Evolutionary conservation across 2,888 invertebrate species (phyloP).

Genomic region (Busseola fusca): DNA sequence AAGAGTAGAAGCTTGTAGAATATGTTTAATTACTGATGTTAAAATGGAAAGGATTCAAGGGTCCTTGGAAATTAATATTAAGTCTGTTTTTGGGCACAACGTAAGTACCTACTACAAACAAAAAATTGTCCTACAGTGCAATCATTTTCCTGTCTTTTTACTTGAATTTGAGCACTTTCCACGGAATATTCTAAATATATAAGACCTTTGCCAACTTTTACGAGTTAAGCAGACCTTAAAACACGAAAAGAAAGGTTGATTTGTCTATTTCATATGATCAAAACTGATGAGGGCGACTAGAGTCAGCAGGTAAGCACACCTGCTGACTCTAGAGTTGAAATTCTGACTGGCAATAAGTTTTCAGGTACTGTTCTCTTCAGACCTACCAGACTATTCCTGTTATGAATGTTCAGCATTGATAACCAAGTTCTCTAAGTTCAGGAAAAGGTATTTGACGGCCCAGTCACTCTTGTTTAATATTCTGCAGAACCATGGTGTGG

Average conservation of each 20-base stretch:
- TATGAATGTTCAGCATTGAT: constrained; percentile 37
- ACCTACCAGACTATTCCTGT: constrained; percentile 36
- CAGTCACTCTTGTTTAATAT: constrained; percentile 39
- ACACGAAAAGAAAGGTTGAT: too few species aligned
- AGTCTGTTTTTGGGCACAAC: constrained; percentile 41
- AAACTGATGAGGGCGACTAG: not conserved
- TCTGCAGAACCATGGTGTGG: constrained; percentile 31
- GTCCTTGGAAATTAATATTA: constrained; percentile 26
- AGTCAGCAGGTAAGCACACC: too few species aligned
- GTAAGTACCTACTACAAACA: constrained; percentile 34
- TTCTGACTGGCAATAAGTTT: not conserved
- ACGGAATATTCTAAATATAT: too few species aligned
- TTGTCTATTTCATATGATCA: too few species aligned
- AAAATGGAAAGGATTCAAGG: constrained; percentile 37
- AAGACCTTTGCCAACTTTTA: too few species aligned
- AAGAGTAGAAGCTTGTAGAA: constrained; percentile 45
- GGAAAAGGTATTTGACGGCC: constrained; percentile 32
- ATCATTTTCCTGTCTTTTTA: too few species aligned
- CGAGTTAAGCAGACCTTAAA: too few species aligned
- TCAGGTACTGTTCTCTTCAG: constrained; percentile 33
- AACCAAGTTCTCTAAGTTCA: constrained; percentile 24
- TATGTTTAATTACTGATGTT: constrained; percentile 36
- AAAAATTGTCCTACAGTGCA: too few species aligned
- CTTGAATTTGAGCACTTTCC: too few species aligned
- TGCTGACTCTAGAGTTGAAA: too few species aligned